Conservation (phyloP, 1,140 invertebrate genomes). For the Tetramorium simillimum region DNA sequence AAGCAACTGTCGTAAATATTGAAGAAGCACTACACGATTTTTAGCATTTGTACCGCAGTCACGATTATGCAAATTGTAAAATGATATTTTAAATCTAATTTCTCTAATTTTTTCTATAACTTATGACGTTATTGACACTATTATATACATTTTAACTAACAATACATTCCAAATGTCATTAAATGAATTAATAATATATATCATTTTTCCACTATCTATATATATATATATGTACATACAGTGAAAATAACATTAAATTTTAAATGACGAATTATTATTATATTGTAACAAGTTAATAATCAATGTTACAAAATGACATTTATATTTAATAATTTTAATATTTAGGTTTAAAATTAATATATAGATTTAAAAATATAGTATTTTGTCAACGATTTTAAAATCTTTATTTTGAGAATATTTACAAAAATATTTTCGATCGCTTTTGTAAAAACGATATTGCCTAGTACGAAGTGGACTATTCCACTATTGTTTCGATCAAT, state of each 20-base stretch:
- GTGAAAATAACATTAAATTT: neutral
- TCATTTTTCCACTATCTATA: neutral
- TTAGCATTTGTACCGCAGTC: neutral
- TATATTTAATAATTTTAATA: neutral
- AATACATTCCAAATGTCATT: neutral
- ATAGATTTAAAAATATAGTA: neutral
- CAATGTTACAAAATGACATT: neutral
- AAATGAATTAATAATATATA: neutral
- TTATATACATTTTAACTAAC: neutral
- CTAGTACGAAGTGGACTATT: neutral
- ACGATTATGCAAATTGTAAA: neutral
- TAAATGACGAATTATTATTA: neutral
- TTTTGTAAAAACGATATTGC: neutral
- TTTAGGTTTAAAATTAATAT: no score
- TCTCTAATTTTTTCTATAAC: neutral
- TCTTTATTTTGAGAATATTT: neutral
- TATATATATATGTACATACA: neutral
- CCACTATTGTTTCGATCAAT: constrained; percentile 31
- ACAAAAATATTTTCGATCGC: neutral
- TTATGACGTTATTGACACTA: neutral
- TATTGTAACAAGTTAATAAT: neutral
- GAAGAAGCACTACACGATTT: neutral
- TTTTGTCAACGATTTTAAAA: neutral
- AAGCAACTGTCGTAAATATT: neutral
- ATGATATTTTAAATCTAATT: neutral